These are phyloP conservation scores for Cydia fagiglandana DNA, from an alignment of 1,140 invertebrate genomes.

Conservation along the genomic window DNA sequence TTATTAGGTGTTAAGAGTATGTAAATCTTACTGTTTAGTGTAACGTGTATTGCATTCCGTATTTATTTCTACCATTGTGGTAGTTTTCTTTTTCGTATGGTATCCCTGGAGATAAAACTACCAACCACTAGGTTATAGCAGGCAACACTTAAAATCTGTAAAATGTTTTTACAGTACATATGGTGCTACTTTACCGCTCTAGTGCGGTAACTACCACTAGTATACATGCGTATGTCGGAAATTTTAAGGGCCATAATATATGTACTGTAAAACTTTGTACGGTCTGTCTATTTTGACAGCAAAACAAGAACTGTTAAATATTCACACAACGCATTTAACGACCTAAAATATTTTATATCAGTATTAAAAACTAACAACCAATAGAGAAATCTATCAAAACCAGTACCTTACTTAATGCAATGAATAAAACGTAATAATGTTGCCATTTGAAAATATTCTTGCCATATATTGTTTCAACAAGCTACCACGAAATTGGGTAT, in stretches of 20 bases:
- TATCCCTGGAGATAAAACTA: conserved; percentile 35
- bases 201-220: no score
- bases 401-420: no score
- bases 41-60: conserved; percentile 58
- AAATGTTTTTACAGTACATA: neutral
- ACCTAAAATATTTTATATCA: conserved; percentile 51
- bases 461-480: conserved; percentile 37
- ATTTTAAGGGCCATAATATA: no score
- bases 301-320: neutral
- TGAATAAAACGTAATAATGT: conserved; percentile 14
- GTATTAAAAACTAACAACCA: conserved; percentile 54
- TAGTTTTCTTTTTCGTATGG: conserved; percentile 41
- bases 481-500: conserved; percentile 6
- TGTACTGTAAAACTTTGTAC: no score
- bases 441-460: conserved; percentile 41
- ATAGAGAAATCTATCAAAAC: conserved; percentile 39
- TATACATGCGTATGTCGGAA: no score
- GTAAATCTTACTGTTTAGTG: conserved; percentile 44
- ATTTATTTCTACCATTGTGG: conserved; percentile 57
- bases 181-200: no score
- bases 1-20: conserved; percentile 39
- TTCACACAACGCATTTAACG: conserved; percentile 39
- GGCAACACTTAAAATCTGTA: conserved; percentile 32
- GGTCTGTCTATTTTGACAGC: conserved; percentile 38
- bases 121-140: neutral